Evolutionary conservation across 2,888 invertebrate genomes (phyloP).

Genomic region (Cataglyphis altisquamis): DNA sequence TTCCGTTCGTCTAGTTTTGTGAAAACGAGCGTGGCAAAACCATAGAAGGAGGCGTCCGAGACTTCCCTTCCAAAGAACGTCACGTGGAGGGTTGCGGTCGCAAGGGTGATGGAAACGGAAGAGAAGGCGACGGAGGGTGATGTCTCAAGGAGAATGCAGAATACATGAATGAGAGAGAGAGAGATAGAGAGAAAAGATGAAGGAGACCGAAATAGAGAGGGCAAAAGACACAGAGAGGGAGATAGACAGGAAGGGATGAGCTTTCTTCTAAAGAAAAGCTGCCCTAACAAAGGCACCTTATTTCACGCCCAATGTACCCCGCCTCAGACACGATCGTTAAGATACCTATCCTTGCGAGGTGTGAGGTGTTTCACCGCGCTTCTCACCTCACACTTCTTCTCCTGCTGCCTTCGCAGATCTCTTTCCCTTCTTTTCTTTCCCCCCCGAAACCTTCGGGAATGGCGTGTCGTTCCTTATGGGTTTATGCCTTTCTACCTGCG

Average conservation of each 20-base stretch:
- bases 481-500: constrained; percentile 63
- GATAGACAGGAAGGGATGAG: constrained; percentile 22
- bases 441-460: constrained; percentile 67
- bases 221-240: background rate
- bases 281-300: constrained; percentile 81
- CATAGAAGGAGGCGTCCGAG: constrained; percentile 56
- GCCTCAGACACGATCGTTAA: constrained; percentile 83
- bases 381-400: constrained; percentile 18
- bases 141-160: constrained; percentile 8
- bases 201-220: constrained; percentile 13
- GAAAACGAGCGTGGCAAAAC: constrained; percentile 58
- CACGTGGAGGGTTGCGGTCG: constrained; percentile 62
- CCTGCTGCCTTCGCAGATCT: background rate
- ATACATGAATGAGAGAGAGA: constrained; percentile 21
- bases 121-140: constrained; percentile 43
- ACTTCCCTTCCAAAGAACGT: constrained; percentile 59
- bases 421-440: constrained; percentile 26
- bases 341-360: constrained; percentile 81
- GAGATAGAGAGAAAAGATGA: constrained; percentile 5
- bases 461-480: constrained; percentile 74
- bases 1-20: constrained; percentile 48
- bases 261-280: constrained; percentile 70
- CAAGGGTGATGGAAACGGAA: constrained; percentile 60
- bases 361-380: constrained; percentile 64
- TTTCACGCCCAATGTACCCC: constrained; percentile 83